Conservation (phyloP, 2,113 vertebrate species). For the Nestor notabilis region DNA sequence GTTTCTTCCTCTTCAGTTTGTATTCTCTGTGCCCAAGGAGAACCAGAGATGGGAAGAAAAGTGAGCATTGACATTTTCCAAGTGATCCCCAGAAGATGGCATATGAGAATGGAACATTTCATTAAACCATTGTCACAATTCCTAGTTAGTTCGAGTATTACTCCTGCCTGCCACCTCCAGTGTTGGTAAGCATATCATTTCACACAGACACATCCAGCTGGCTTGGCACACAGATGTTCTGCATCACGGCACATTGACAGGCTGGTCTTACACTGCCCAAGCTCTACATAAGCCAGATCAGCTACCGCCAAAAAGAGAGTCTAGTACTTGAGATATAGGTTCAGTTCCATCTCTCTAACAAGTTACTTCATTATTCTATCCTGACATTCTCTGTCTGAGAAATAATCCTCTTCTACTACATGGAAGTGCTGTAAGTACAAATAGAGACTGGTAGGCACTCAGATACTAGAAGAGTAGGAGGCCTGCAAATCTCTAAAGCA, state of each 20-base stretch:
- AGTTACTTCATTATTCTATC: neutral
- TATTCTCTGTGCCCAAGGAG: neutral
- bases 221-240: neutral
- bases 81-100: neutral
- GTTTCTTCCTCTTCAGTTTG: neutral
- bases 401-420: neutral
- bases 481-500: neutral
- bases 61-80: neutral
- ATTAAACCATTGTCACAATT: neutral
- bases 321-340: neutral
- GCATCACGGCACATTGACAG: rapidly evolving
- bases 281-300: neutral
- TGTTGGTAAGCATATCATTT: neutral
- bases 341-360: neutral
- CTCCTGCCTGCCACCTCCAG: neutral
- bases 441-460: neutral
- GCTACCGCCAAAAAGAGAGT: neutral
- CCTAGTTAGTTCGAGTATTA: neutral
- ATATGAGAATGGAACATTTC: neutral
- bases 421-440: neutral
- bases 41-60: neutral
- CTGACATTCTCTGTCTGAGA: neutral
- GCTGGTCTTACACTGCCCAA: neutral
- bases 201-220: neutral
- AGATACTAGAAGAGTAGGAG: neutral